Evolutionary conservation across 1,140 invertebrate genomes (phyloP), one percentile per base, ranked within the genome.

Genomic region (Drosophila jambulina): DNA sequence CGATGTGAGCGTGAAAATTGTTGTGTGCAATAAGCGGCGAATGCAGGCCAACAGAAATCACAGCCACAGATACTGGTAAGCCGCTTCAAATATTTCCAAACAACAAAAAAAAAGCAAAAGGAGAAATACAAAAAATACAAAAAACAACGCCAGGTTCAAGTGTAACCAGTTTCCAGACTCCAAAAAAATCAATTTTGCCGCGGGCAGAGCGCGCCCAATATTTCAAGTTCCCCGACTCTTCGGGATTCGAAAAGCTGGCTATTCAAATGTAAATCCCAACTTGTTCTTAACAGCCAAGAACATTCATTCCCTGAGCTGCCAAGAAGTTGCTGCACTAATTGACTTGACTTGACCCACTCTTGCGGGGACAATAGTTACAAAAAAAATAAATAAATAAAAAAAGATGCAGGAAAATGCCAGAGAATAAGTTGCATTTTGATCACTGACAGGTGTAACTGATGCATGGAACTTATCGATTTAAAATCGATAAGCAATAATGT

Each of bases 101-200:
- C 76, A 80, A 54, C 64, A 60, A 25, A 23, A 43, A 45, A 48
- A 23, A 21, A 61, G 36, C 19, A 72, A 38, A 34, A 21, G n/a
- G 17, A 64, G 38, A 65, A 62, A 65, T 62, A 65, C 38, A 38
- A 34, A 48, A 36, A 43, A 29, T 36, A 42, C 23, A 32, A 64
- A 60, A 54, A 45, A 61, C 38, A 63, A 54, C 48, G 75, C 70
- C 84, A 88, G 84, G 85, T 88, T 88, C 85, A 88, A 88, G 84
- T 88, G 85, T 85, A 88, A 88, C 84, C 84, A 88, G 84, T 88
- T 88, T 77, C 80, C 81, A 76, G 67, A 61, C 71, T 77, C 60
- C 65, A 32, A 70, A 62, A 43, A 57, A 62, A 42, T 17, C 48
- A 51, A 76, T 63, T 69, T 58, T 48, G 49, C 67, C 67, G 57